phyloP scores from a whole-genome alignment of 2,113 vertebrate species.

The Aptenodytes patagonicus region DNA sequence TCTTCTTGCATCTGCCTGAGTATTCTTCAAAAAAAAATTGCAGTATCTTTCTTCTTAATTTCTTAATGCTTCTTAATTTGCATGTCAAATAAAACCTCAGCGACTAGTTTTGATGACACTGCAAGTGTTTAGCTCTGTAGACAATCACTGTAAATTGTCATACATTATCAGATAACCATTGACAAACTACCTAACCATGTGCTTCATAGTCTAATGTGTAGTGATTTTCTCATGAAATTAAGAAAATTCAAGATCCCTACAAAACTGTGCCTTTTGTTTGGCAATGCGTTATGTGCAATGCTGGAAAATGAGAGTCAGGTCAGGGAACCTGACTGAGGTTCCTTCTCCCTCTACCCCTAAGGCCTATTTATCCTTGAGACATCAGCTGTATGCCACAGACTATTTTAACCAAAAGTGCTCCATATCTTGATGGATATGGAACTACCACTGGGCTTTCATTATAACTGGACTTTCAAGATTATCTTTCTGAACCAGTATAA shows the following conservation, averaged over 20 bases:
- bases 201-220: not conserved
- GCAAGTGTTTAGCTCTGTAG: not conserved
- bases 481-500: not conserved
- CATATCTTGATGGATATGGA: not conserved
- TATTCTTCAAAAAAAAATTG: not conserved
- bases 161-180: not conserved
- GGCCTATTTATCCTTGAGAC: not conserved
- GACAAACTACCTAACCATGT: not conserved
- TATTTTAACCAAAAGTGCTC: not conserved
- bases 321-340: not conserved
- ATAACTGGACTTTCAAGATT: not conserved
- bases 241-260: not conserved
- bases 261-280: not conserved
- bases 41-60: not conserved
- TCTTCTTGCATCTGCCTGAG: not conserved
- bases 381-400: not conserved
- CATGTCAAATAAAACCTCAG: not conserved
- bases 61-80: conserved; percentile 3
- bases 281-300: not conserved
- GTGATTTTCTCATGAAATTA: not conserved
- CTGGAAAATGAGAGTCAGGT: not conserved
- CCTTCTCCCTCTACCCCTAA: not conserved
- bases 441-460: not conserved
- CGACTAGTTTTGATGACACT: not conserved
- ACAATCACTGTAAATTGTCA: not conserved